Percentiles rank a stretch among this genome's conserved stretches.
phyloP scores from a whole-genome alignment of 1,140 invertebrate genomes.

The Ylistrum balloti region DNA sequence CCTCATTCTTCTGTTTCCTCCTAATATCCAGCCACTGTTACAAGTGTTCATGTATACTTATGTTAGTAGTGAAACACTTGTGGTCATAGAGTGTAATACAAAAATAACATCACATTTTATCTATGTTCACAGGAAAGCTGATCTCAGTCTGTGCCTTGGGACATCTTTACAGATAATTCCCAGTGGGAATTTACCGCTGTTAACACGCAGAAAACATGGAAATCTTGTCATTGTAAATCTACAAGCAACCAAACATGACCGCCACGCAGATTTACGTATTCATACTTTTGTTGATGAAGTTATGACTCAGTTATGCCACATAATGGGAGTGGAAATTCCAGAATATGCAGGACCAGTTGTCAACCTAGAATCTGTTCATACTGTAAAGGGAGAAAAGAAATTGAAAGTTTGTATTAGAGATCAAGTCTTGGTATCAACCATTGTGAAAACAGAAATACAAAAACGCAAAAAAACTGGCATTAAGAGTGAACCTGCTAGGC shows the following conservation, averaged over 20 bases:
- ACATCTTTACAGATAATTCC: slow-evolving; percentile 99
- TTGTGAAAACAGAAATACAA: neutral
- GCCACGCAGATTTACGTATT: slow-evolving; percentile 94
- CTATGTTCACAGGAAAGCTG: slow-evolving; percentile 87
- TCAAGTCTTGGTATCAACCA: neutral
- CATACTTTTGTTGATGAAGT: slow-evolving; percentile 95
- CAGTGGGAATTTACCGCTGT: slow-evolving; percentile 95
- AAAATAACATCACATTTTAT: neutral
- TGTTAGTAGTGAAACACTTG: too few relatives aligned
- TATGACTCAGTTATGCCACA: slow-evolving; percentile 86
- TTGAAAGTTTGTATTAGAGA: slow-evolving; percentile 64
- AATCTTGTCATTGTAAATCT: slow-evolving; percentile 97
- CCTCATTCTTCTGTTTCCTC: too few relatives aligned
- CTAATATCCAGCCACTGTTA: too few relatives aligned
- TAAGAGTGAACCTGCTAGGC: neutral
- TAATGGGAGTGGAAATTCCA: slow-evolving; percentile 72
- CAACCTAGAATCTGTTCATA: slow-evolving; percentile 70
- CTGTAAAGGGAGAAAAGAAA: slow-evolving; percentile 62
- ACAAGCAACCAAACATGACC: slow-evolving; percentile 98
- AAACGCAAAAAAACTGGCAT: neutral
- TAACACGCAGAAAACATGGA: slow-evolving; percentile 93
- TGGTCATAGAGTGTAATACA: too few relatives aligned
- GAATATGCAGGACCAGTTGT: slow-evolving; percentile 66
- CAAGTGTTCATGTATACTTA: too few relatives aligned
- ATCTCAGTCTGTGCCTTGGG: slow-evolving; percentile 96